Base-by-base conservation (phyloP, 2,888 invertebrate genomes). In the Cheilosia soror region DNA sequence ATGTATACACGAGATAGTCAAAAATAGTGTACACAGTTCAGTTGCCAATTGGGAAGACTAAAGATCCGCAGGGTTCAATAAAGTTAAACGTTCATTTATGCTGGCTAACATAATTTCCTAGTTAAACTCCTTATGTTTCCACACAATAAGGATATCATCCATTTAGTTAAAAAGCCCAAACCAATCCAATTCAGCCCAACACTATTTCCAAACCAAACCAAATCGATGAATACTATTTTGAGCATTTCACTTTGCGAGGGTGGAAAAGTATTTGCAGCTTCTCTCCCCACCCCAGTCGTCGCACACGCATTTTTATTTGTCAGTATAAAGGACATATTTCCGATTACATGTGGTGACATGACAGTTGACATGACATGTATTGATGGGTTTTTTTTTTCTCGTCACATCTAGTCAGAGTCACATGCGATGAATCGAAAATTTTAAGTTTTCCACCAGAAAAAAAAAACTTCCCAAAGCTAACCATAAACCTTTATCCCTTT, bases 321-420 rank as follows among this genome's bases (percentile, higher is more conserved):
- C 80, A 60, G 31, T 1, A n/a, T n/a, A 13, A 25, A 55, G 49
- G 62, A 31, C 47, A 55, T 53, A 72, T 85, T 71, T 69, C 62
- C 72, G 80, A 76, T 81, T 81, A 68, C 76, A 63, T 68, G 47
- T 15, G 25, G 2, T 77, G 63, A 77, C 82, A 82, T 71, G 86
- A 86, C 81, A 86, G 82, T 78, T 82, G 81, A 86, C 86, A 78
- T 78, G 86, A 82, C 86, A 77, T 82, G 72, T 86, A 86, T 86
- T 86, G 86, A 86, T 86, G 81, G 65, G 77, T 68, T 68, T 72
- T 20, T 68, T 72, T 20, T 49, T 68, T 25, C 66, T 65, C 51
- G 40, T 53, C 53, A 68, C 60, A 47, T 58, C 31, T 20, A 60
- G 37, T 57, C 62, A 53, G n/a, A 60, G 37, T 57, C 62, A 53